phyloP scores from a whole-genome alignment of 2,888 invertebrate species.

The Julus scanicus region DNA sequence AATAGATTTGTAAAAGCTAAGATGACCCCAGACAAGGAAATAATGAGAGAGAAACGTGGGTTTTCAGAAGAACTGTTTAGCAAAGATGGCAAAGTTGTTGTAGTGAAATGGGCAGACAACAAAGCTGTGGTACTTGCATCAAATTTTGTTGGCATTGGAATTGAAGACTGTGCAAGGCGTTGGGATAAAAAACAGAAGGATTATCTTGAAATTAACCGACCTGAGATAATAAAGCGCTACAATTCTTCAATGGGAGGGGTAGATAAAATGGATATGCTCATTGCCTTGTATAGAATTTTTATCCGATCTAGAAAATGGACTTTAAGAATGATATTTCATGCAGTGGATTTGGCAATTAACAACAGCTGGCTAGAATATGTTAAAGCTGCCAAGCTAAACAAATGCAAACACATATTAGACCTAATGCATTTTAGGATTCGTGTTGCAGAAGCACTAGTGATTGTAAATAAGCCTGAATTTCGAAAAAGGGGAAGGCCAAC shows the following conservation, averaged over 20 bases:
- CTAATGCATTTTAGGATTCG: conserved; percentile 9
- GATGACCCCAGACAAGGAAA: neutral
- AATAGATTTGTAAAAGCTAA: conserved; percentile 40
- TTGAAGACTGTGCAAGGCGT: conserved; percentile 59
- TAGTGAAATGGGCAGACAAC: conserved; percentile 51
- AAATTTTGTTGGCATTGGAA: conserved; percentile 61
- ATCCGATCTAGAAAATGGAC: conserved; percentile 60
- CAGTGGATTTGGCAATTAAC: conserved; percentile 60
- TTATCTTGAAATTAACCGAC: conserved; percentile 60
- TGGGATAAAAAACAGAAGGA: conserved; percentile 60
- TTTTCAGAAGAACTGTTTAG: conserved; percentile 20
- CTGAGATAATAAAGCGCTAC: conserved; percentile 61
- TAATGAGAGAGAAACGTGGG: neutral
- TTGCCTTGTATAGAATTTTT: conserved; percentile 59
- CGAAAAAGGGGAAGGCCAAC: conserved; percentile 50
- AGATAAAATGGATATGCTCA: conserved; percentile 60
- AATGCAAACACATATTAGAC: conserved; percentile 50
- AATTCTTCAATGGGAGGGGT: conserved; percentile 63
- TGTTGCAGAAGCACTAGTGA: conserved; percentile 8
- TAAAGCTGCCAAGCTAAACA: conserved; percentile 46
- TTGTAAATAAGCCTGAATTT: neutral
- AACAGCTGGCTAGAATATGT: conserved; percentile 61
- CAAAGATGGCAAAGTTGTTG: neutral
- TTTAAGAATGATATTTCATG: conserved; percentile 58
- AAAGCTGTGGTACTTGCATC: conserved; percentile 54